Evolutionary conservation across 2,888 invertebrate species (phyloP), one percentile per base, ranked within the genome.

Genomic region (Clostera curtula): DNA sequence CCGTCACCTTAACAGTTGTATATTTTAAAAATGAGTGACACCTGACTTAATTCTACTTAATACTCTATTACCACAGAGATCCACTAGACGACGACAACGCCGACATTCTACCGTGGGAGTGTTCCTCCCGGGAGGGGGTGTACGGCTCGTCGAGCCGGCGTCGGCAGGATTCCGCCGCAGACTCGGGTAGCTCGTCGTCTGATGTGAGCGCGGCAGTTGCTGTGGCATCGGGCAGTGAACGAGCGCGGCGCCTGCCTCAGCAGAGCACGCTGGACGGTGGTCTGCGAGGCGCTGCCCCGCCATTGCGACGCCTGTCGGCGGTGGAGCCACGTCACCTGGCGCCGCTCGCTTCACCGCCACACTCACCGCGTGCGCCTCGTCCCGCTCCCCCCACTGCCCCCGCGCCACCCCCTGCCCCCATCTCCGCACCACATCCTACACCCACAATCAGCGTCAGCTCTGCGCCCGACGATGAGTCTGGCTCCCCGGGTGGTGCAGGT

Each of bases 141-240:
- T 63, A 71, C 35, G 68, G 71, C 19, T 55, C 47, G 24, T 53
- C 54, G 14, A 53, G 38, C 18, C 66, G 70, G 23, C 72, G 87
- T 9, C 83, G 90, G 12, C 90, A 90, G 59, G 90, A 90, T 66
- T 90, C 90, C 3, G 76, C 86, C 7, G 70, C 90, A 21, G 90
- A 91, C 66, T 90, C 90, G 8, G 90, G 88, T 54, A 89, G 89
- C 56, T 90, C 90, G n/a, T 90, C 90, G 6, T 91, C 92, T 10
- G 93, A 93, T 62, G 87, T 91, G 37, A 90, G 90, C 60, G 59
- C 74, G 2, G 83, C 87, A 24, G 73, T 44, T 85, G 88, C 39
- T 2, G 77, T 85, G 22, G 35, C n/a, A n/a, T n/a, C n/a, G n/a
- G n/a, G n/a, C n/a, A n/a, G 88, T 86, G 60, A 89, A 44, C 77